Conservation (phyloP, 2,888 invertebrate genomes). For the Acanthosepion esculentum region DNA sequence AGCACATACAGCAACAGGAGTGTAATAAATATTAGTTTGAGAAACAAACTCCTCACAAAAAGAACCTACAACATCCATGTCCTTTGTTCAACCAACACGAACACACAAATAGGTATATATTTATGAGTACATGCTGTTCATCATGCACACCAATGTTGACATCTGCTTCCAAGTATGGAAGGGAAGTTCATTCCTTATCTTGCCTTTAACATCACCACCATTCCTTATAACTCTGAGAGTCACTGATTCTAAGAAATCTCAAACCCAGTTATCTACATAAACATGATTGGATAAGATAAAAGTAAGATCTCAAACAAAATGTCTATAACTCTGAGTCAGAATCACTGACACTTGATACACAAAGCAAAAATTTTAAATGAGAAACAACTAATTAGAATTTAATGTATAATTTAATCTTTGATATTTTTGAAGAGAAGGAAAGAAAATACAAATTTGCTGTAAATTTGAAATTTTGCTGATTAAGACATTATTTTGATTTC, state of each 20-base stretch:
- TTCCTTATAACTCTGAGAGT: not conserved
- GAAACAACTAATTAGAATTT: not conserved
- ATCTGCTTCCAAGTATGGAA: not conserved
- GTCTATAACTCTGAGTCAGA: not conserved
- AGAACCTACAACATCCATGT: not conserved
- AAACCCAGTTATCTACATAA: not conserved
- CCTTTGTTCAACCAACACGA: not conserved
- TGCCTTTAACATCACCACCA: not conserved
- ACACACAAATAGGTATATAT: not conserved
- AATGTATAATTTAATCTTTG: no score
- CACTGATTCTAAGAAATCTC: not conserved
- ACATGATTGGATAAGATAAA: not conserved
- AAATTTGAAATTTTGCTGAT: no score
- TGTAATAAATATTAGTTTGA: no score
- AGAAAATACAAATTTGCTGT: no score
- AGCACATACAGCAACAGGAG: no score
- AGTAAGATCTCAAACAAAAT: not conserved
- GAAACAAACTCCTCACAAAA: not conserved
- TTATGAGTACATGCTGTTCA: not conserved
- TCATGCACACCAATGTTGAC: not conserved
- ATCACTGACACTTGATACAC: not conserved
- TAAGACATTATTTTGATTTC: no score
- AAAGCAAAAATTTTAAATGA: not conserved
- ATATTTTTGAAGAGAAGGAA: no score
- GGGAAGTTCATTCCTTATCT: not conserved